A percentile compares a stretch with the other conserved stretches of the same genome.
Conservation (phyloP, 2,888 invertebrate species). For the Calliphora vomitoria region DNA sequence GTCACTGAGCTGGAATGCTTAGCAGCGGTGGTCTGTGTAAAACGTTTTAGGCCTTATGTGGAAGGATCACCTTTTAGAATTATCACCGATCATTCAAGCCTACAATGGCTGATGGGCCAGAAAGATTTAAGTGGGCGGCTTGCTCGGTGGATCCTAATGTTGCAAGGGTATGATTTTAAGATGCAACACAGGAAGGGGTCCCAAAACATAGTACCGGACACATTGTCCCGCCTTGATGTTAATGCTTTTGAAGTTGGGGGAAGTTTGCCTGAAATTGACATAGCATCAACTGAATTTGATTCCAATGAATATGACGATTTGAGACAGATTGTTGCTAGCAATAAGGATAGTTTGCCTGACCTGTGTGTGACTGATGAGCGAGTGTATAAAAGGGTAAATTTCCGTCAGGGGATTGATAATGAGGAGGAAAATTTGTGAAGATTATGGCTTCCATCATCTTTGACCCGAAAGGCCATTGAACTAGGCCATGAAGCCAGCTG, state of each 20-base stretch:
- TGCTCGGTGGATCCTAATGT: neutral
- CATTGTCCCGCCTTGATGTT: neutral
- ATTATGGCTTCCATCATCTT: neutral
- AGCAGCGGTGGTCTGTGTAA: neutral
- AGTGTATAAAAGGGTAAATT: neutral
- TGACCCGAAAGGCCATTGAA: neutral
- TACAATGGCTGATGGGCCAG: neutral
- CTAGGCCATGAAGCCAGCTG: slow-evolving; percentile 3
- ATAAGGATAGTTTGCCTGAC: too few relatives aligned
- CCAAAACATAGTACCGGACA: neutral
- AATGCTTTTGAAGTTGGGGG: neutral
- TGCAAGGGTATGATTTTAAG: neutral
- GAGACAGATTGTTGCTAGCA: too few relatives aligned
- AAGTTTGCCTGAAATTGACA: neutral
- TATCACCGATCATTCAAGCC: too few relatives aligned
- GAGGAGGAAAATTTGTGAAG: slow-evolving; percentile 13
- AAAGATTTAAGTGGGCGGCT: neutral
- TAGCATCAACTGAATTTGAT: neutral
- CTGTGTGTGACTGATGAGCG: too few relatives aligned
- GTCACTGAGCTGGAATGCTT: neutral
- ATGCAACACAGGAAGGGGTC: slow-evolving; percentile 10
- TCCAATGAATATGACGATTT: neutral
- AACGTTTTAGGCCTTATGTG: slow-evolving; percentile 1
- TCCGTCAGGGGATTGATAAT: slow-evolving; percentile 13
- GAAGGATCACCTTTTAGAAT: neutral